Base-by-base conservation (phyloP, 2,113 vertebrate species). In the Poicephalus meyeri region DNA sequence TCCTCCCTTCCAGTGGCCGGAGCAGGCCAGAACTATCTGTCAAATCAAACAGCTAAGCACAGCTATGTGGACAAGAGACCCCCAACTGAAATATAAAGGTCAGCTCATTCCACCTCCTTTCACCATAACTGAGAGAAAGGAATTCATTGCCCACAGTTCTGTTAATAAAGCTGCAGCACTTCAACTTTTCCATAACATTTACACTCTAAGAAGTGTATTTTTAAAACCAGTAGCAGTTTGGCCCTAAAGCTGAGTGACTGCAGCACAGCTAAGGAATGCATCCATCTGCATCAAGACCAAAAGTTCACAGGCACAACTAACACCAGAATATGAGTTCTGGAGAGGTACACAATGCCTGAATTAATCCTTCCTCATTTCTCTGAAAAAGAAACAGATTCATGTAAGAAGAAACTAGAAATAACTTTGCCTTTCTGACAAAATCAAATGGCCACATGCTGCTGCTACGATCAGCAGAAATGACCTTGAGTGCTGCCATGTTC, bases 301-400 rank as follows among this genome's bases (percentile, higher is more conserved):
- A 55, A 3, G 41, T 49, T 14, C 53, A 31, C 24, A 44, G 58
- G 55, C 84, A 64, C 53, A 70, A 23, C 89, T 46, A 50, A 86
- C 26, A 78, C n/a, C 41, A 17, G 37, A 78, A 15, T 2, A n/a
- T 1, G 31, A 77, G 55, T 6, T 73, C 68, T 12, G 19, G 18
- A 47, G 66, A 69, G 24, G 7, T 80, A 63, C 53, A 56, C 72
- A 61, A 20, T 4, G 24, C 44, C 18, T 9, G 72, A 95, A 84
- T 73, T 61, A 88, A 82, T 56, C 79, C 80, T 77, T 92, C 58
- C 89, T 88, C 49, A n/a, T 70, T 73, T 80, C 68, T 80, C 68
- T 63, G 52, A 55, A 6, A 64, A 80, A 91, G 44, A 18, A 83
- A 83, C 28, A 18, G 4, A 60, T 33, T 73, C 52, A 35, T 16